Conservation (phyloP, 2,113 vertebrate species). For the Oncorhynchus clarkii region DNA sequence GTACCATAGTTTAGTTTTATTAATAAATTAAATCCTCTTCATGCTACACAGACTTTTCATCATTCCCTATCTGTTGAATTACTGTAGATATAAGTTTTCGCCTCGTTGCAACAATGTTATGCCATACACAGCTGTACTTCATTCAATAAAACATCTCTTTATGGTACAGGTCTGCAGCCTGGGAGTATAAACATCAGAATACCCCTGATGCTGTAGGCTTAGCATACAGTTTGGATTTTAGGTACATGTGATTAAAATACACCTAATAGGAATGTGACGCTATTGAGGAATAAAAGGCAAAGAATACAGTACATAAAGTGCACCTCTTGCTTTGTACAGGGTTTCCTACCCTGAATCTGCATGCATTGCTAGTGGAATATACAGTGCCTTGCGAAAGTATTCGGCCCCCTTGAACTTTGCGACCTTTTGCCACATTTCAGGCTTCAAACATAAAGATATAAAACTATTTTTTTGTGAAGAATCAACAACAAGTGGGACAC, state of each 20-base stretch:
- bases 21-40: slow-evolving; percentile 45
- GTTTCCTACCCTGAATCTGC: not conserved
- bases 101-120: slow-evolving; percentile 7
- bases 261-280: not conserved
- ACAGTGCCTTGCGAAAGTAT: no score
- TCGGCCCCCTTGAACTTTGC: no score
- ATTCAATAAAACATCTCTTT: not conserved
- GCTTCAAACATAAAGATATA: no score
- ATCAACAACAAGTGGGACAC: no score
- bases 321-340: not conserved
- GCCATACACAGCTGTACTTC: not conserved
- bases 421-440: no score
- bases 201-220: slow-evolving; percentile 9
- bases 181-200: slow-evolving; percentile 18
- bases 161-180: slow-evolving; percentile 10
- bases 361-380: not conserved
- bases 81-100: not conserved
- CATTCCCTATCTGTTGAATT: not conserved
- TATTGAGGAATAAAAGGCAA: not conserved
- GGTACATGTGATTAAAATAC: slow-evolving; percentile 6
- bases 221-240: slow-evolving; percentile 14
- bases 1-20: slow-evolving; percentile 53
- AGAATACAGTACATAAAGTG: not conserved
- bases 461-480: no score
- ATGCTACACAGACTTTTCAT: not conserved